Conservation (phyloP, 2,888 invertebrate species). For the Cataglyphis rosenhaueri region DNA sequence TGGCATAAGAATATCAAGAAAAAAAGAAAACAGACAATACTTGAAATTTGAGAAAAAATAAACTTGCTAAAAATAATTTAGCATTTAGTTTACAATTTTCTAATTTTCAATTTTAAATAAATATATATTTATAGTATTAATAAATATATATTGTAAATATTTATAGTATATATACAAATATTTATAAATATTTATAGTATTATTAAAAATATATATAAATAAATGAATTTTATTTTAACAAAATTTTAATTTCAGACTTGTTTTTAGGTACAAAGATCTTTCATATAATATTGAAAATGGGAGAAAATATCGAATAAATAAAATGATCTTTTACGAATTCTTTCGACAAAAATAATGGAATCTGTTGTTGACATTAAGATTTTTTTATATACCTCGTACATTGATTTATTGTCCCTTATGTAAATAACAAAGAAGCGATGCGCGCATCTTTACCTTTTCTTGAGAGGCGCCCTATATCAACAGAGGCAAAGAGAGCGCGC, state of each 20-base stretch:
- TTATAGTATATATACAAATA: no score
- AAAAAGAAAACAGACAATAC: background rate
- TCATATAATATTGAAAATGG: background rate
- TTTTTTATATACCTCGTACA: background rate
- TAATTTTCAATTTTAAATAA: background rate
- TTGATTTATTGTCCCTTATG: constrained; percentile 16
- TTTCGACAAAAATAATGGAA: background rate
- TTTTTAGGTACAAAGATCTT: background rate
- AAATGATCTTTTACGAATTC: background rate
- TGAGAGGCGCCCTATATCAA: constrained; percentile 32
- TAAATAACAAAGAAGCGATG: constrained; percentile 24
- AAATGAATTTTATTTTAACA: background rate
- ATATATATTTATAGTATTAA: no score
- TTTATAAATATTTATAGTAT: background rate
- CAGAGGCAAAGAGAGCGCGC: background rate
- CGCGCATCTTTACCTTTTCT: constrained; percentile 14
- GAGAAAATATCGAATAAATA: background rate
- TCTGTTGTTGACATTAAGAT: background rate
- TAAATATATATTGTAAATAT: no score
- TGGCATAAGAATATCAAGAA: background rate
- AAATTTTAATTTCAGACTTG: background rate
- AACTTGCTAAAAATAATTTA: background rate
- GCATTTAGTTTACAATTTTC: background rate
- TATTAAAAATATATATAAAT: background rate
- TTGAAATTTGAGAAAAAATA: background rate